These are phyloP conservation scores for Dexiosoma caninum DNA, from an alignment of 2,888 invertebrate species.

Conservation along the genomic window DNA sequence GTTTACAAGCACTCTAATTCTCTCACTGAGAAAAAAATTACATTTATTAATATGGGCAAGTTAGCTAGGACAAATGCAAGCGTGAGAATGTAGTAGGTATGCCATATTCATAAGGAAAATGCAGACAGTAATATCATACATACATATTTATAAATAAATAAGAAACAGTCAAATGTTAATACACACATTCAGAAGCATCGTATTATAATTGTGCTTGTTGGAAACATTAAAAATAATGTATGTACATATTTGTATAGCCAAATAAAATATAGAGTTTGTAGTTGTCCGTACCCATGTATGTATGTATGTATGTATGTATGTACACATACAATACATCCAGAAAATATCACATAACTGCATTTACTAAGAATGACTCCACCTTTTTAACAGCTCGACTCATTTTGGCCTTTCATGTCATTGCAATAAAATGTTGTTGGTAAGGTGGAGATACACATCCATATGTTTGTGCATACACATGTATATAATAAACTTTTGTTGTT, in stretches of 20 bases:
- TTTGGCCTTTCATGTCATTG: background rate
- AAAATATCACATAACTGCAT: background rate
- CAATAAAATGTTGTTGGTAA: background rate
- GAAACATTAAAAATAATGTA: background rate
- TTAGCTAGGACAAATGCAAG: background rate
- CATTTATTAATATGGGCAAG: background rate
- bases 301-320: background rate
- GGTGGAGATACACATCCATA: background rate
- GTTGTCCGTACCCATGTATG: too few species aligned
- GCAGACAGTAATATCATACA: conserved; percentile 8
- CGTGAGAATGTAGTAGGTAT: background rate
- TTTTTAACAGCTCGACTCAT: background rate
- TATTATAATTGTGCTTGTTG: background rate
- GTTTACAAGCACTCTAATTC: conserved; percentile 26
- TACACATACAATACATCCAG: background rate
- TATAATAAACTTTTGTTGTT: too few species aligned
- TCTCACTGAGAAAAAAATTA: background rate
- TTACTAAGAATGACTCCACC: conserved; percentile 14
- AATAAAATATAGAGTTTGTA: background rate
- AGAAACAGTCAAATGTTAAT: background rate
- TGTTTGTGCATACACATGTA: background rate
- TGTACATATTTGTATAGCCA: background rate
- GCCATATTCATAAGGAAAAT: background rate
- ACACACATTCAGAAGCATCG: background rate
- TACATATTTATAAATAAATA: conserved; percentile 22